Evolutionary conservation across 2,797 vertebrate genomes (phyloP), one percentile per base, ranked within the genome.

Genomic region (Oceanodroma leucorhoa): DNA sequence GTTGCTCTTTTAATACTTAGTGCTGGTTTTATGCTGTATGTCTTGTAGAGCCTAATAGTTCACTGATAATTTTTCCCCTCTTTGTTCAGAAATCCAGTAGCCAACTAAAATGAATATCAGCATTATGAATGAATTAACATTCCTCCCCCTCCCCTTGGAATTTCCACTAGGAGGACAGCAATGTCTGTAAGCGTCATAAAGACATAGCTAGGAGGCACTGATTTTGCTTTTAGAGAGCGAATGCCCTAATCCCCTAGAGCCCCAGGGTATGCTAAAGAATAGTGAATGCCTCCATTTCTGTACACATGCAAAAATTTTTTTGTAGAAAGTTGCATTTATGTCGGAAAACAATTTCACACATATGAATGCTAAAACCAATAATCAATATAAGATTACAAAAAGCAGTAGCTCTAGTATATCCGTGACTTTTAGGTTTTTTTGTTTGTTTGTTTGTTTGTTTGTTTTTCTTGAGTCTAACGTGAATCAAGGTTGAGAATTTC

Each of bases 31-130:
- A 30, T 50, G 17, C 18, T 80, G 19, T 38, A 40, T 13, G 8
- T 65, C 45, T 72, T 51, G 23, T 36, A 32, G 22, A 57, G 10
- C 58, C 34, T 62, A 64, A 23, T 36, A 48, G 24, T 55, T 89
- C 48, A 15, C 12, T 38, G 26, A 18, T n/a, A 18, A 12, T 38
- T 67, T 66, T 13, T 7, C 1, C 1, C 14, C 1, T 1, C 10
- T 61, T 78, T 70, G 14, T 15, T 55, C 40, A 38, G 46, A 89
- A 93, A 76, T 71, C 8, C 22, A 58, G 41, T 55, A 76, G 38
- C 15, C 16, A 40, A 15, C 12, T 58, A 21, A 45, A 87, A 84
- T 45, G 32, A 34, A 5, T 40, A 73, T 45, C 36, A 53, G 55
- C 16, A 80, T n/a, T n/a, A n/a, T n/a, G n/a, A n/a, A n/a, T n/a